phyloP scores from a whole-genome alignment of 2,113 vertebrate genomes.

The Castor canadensis region DNA sequence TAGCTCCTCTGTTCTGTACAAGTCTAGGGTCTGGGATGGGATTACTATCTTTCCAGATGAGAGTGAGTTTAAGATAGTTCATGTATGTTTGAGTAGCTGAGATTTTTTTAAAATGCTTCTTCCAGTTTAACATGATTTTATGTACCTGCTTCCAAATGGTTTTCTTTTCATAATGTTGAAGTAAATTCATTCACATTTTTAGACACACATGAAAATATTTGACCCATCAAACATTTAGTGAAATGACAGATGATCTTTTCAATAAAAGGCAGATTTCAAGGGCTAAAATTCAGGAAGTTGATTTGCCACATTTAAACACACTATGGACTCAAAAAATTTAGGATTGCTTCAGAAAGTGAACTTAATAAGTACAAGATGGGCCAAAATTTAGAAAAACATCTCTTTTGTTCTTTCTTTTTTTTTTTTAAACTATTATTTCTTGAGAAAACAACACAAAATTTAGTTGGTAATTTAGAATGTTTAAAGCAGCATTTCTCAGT shows the following conservation, averaged over 20 bases:
- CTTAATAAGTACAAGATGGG: background rate
- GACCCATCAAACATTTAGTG: background rate
- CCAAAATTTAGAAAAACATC: background rate
- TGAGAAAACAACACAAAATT: constrained; percentile 35
- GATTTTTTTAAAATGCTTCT: background rate
- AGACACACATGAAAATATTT: background rate
- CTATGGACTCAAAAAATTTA: background rate
- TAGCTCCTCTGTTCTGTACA: background rate
- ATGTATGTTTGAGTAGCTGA: background rate
- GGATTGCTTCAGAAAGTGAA: background rate
- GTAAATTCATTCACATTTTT: background rate
- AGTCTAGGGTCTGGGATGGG: background rate
- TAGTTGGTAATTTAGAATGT: background rate
- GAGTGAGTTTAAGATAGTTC: background rate
- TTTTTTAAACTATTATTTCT: background rate
- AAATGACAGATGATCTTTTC: background rate
- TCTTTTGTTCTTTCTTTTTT: background rate
- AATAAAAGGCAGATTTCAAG: background rate
- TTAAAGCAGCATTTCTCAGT: constrained; percentile 18
- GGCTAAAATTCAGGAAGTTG: background rate
- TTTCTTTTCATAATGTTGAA: background rate
- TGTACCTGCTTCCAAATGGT: background rate
- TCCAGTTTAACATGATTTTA: background rate
- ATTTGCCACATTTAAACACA: background rate
- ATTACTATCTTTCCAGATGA: background rate